Evolutionary conservation across 2,888 invertebrate species (phyloP).

Genomic region (Noctua comes): DNA sequence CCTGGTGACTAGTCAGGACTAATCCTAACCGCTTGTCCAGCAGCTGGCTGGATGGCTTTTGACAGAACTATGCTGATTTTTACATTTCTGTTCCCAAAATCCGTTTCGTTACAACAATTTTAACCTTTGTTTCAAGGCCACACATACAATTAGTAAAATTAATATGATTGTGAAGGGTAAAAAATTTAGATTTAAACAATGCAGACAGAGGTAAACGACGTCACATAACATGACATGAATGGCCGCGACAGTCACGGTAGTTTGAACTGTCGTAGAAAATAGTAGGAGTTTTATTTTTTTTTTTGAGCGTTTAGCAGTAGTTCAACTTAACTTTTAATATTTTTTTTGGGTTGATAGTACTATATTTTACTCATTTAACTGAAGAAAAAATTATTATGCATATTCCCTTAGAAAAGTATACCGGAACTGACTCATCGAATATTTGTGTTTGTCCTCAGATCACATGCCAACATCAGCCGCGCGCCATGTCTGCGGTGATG

Average conservation of each 20-base stretch:
- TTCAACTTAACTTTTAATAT: too few species aligned
- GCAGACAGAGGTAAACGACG: too few species aligned
- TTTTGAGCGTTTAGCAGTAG: too few species aligned
- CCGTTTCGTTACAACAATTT: background rate
- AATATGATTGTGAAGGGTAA: too few species aligned
- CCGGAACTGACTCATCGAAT: background rate
- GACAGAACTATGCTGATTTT: background rate
- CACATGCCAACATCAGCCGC: slow-evolving; percentile 68
- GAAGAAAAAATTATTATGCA: too few species aligned
- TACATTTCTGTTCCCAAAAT: background rate
- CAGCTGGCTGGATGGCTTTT: background rate
- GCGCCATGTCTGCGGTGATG: slow-evolving; percentile 88
- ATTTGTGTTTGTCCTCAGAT: slow-evolving; percentile 67
- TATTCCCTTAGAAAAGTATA: background rate
- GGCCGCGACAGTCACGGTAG: too few species aligned
- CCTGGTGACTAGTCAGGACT: background rate
- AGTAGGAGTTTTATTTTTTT: too few species aligned
- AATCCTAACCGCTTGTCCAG: background rate
- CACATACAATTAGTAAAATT: background rate
- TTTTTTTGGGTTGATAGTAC: too few species aligned
- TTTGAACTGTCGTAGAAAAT: too few species aligned
- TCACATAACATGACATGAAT: too few species aligned
- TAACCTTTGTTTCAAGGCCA: background rate
- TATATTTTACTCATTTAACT: too few species aligned
- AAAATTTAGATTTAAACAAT: too few species aligned